A percentile compares a stretch with the other conserved stretches of the same genome.
phyloP scores from a whole-genome alignment of 2,797 vertebrate species.

The Sorex maritimensis region DNA sequence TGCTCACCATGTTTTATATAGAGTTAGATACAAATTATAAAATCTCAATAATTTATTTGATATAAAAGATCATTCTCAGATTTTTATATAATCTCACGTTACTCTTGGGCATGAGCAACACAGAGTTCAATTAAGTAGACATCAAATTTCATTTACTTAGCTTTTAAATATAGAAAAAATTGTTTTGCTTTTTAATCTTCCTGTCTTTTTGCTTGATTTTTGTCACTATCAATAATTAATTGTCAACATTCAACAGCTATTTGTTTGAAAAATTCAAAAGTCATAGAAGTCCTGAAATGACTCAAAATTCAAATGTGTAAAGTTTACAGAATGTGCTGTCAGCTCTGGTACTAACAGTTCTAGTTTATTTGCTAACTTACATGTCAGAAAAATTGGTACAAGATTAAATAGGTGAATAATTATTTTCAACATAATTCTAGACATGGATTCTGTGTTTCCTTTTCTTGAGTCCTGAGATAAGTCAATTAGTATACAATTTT shows the following conservation, averaged over 20 bases:
- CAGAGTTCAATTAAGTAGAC: constrained; percentile 7
- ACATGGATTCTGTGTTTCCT: not conserved
- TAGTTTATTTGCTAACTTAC: not conserved
- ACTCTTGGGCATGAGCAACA: not conserved
- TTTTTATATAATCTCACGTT: not conserved
- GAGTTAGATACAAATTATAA: not conserved
- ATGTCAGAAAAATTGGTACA: not conserved
- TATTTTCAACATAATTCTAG: constrained; percentile 16
- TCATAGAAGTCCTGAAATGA: constrained; percentile 46
- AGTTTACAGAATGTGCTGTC: constrained; percentile 37
- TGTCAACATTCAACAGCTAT: constrained; percentile 44
- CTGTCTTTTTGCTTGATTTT: constrained; percentile 3
- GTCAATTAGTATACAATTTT: constrained; percentile 20
- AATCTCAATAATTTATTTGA: constrained; percentile 3
- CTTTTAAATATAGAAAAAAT: constrained; percentile 15
- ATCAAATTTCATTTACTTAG: constrained; percentile 1
- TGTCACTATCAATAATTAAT: constrained; percentile 55
- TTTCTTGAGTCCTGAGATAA: not conserved
- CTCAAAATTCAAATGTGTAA: constrained; percentile 63
- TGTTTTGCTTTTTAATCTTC: not conserved
- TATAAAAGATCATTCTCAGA: not conserved
- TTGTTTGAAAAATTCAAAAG: constrained; percentile 53
- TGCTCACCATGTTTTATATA: not conserved
- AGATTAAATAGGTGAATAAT: constrained; percentile 40
- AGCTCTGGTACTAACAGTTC: constrained; percentile 32